These are phyloP conservation scores for Azemiops feae DNA, from an alignment of 2,113 vertebrate genomes.

Conservation along the genomic window DNA sequence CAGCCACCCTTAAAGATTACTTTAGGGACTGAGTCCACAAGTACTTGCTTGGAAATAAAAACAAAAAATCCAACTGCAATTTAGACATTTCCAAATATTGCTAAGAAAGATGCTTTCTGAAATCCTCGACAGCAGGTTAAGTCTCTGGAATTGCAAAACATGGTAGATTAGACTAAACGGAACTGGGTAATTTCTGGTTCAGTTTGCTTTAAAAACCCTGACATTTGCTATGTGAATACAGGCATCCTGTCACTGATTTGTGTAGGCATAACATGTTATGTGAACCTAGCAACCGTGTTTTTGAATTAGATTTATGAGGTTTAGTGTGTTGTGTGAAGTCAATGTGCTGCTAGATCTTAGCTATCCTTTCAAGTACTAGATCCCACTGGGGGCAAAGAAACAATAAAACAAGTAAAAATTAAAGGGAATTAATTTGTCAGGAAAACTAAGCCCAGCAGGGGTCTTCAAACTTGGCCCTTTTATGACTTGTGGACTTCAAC, in stretches of 20 bases:
- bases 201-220: background rate
- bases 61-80: background rate
- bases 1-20: conserved; percentile 17
- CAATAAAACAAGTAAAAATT: background rate
- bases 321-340: background rate
- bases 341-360: background rate
- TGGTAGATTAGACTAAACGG: background rate
- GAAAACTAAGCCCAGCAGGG: background rate
- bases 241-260: background rate
- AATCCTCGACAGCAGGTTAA: background rate
- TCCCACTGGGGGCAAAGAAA: background rate
- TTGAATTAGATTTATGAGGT: background rate
- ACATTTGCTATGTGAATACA: background rate
- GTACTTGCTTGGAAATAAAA: background rate
- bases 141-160: background rate
- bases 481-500: too few relatives aligned
- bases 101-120: background rate
- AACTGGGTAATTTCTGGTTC: background rate
- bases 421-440: background rate
- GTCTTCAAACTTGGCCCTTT: too few relatives aligned
- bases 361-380: background rate
- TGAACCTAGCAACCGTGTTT: background rate
- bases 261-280: background rate
- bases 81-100: background rate
- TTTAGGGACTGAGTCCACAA: background rate